Conservation (phyloP, 2,888 invertebrate species). For the Hypomecis punctinalis region DNA sequence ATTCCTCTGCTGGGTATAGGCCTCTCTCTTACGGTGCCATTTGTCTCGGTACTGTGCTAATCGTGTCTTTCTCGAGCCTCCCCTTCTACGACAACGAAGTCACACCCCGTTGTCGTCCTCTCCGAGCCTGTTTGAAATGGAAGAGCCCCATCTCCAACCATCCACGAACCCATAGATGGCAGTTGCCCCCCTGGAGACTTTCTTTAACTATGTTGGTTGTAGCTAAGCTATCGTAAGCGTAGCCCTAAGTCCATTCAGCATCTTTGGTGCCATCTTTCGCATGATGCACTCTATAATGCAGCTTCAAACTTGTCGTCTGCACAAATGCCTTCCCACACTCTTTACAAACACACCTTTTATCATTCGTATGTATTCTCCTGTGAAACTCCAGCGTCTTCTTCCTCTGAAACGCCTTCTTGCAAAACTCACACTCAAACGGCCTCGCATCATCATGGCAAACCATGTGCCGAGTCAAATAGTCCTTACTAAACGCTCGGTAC, state of each 20-base stretch:
- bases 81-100: too few relatives aligned
- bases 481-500: constrained; percentile 69
- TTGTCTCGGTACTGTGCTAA: too few relatives aligned
- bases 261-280: constrained; percentile 46
- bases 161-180: too few relatives aligned
- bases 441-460: constrained; percentile 83
- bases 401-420: constrained; percentile 85
- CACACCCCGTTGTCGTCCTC: too few relatives aligned
- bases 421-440: constrained; percentile 83
- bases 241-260: background rate
- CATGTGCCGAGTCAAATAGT: constrained; percentile 80
- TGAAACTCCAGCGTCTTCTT: constrained; percentile 83
- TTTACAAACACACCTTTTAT: constrained; percentile 74
- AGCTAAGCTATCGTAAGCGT: too few relatives aligned
- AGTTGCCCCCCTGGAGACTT: too few relatives aligned
- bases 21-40: too few relatives aligned
- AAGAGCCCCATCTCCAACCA: too few relatives aligned
- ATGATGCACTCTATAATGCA: constrained; percentile 83
- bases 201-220: too few relatives aligned
- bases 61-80: too few relatives aligned
- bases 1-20: too few relatives aligned
- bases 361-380: constrained; percentile 83
- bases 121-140: too few relatives aligned
- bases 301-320: constrained; percentile 83
- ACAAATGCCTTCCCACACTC: constrained; percentile 84